Percentiles rank a stretch among this genome's conserved stretches.
phyloP scores from a whole-genome alignment of 2,113 vertebrate genomes.

The Clupea harengus region DNA sequence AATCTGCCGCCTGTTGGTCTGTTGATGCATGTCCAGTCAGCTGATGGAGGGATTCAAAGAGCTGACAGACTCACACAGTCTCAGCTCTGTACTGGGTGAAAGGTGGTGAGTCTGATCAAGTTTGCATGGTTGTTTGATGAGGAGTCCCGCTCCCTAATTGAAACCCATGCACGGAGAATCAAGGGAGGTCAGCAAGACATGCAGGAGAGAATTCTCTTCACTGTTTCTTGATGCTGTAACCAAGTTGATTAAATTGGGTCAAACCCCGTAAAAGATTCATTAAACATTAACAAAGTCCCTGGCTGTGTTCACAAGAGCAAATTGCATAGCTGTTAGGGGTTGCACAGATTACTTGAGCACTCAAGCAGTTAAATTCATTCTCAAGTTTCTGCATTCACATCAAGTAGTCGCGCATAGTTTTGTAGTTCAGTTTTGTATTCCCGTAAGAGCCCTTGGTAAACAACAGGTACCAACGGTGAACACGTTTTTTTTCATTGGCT shows the following conservation, averaged over 20 bases:
- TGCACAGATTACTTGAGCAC: too few species aligned
- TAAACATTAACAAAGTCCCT: conserved; percentile 18
- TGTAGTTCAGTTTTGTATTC: too few species aligned
- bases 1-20: not conserved
- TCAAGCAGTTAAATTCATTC: too few species aligned
- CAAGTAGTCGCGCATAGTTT: too few species aligned
- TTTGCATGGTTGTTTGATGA: conserved; percentile 1
- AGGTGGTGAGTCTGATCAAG: not conserved
- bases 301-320: not conserved
- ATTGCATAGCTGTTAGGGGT: conserved; percentile 18
- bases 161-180: not conserved
- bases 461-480: too few species aligned
- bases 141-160: not conserved
- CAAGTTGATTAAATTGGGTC: conserved; percentile 28
- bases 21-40: not conserved
- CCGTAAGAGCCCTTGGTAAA: too few species aligned
- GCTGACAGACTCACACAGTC: not conserved
- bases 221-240: conserved; percentile 12
- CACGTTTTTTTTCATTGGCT: too few species aligned
- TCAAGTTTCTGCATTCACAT: too few species aligned
- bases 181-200: conserved; percentile 4
- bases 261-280: conserved; percentile 25
- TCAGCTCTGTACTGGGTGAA: not conserved
- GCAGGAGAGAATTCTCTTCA: not conserved
- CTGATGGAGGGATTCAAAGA: not conserved